Percentiles rank a stretch among this genome's conserved stretches.
Evolutionary conservation across 1,140 invertebrate species (phyloP).

Genomic region (Sarcophaga bullata): DNA sequence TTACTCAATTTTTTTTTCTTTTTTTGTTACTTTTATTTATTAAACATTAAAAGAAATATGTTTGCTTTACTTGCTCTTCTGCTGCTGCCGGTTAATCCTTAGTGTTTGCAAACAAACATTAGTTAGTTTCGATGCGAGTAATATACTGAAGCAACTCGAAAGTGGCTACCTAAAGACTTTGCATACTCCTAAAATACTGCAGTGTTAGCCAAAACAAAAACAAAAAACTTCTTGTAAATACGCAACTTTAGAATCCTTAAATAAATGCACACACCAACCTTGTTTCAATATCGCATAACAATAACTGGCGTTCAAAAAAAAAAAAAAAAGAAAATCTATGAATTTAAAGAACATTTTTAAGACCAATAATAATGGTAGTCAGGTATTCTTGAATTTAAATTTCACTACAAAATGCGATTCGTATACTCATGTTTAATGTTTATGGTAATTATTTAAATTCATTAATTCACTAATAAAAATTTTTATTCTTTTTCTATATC

Average conservation of each 20-base stretch:
- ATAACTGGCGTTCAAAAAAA: too few species aligned
- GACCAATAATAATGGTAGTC: too few species aligned
- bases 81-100: background rate
- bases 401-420: background rate
- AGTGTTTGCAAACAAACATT: slow-evolving; percentile 36
- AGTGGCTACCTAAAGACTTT: slow-evolving; percentile 27
- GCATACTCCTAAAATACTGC: background rate
- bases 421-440: too few species aligned
- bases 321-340: too few species aligned
- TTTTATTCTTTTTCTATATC: too few species aligned
- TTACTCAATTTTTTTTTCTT: too few species aligned
- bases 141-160: slow-evolving; percentile 24
- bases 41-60: background rate
- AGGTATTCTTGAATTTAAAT: too few species aligned
- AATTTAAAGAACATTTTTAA: too few species aligned
- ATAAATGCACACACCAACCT: background rate
- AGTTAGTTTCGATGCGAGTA: background rate
- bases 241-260: background rate
- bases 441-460: too few species aligned
- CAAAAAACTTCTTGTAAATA: background rate
- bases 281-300: background rate
- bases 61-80: background rate
- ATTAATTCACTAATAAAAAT: too few species aligned
- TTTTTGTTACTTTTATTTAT: too few species aligned
- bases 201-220: slow-evolving; percentile 17